Percentiles rank a stretch among this genome's conserved stretches.
phyloP scores from a whole-genome alignment of 2,888 invertebrate genomes.

The Camptogramma bilineatum region DNA sequence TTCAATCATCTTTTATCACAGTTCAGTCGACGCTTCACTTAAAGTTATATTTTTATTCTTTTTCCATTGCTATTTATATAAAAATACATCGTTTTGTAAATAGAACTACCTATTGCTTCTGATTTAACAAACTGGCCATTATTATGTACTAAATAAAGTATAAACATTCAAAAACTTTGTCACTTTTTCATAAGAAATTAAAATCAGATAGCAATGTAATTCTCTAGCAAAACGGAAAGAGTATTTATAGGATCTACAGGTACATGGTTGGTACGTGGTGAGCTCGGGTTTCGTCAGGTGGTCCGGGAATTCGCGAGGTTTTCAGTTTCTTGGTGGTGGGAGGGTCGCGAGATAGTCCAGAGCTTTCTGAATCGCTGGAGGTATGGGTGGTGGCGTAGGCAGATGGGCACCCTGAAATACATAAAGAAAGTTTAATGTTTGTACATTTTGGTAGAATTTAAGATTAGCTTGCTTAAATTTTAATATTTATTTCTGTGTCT shows the following conservation, averaged over 20 bases:
- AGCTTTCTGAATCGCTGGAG: constrained; percentile 90
- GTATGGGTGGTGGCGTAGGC: constrained; percentile 91
- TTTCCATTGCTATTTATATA: constrained; percentile 69
- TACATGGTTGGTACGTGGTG: constrained; percentile 46
- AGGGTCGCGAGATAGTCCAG: constrained; percentile 89
- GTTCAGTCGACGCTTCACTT: constrained; percentile 74
- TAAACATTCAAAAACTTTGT: constrained; percentile 10
- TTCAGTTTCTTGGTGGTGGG: constrained; percentile 81
- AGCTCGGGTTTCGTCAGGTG: constrained; percentile 35
- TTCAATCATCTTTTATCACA: constrained; percentile 77
- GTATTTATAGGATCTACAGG: constrained; percentile 54
- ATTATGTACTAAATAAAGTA: not conserved
- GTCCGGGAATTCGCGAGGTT: not conserved
- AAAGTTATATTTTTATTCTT: constrained; percentile 60
- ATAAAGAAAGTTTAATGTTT: not conserved
- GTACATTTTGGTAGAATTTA: not conserved
- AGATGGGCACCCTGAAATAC: constrained; percentile 88
- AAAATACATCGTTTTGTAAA: constrained; percentile 62
- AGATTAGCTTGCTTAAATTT: too few species aligned
- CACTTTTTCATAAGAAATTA: constrained; percentile 15
- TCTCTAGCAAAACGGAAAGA: constrained; percentile 63
- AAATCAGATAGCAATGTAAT: constrained; percentile 37
- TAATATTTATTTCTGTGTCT: too few species aligned
- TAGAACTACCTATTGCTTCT: constrained; percentile 45
- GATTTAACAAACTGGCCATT: constrained; percentile 26